phyloP scores from a whole-genome alignment of 2,888 invertebrate species.

The Euplexia lucipara region DNA sequence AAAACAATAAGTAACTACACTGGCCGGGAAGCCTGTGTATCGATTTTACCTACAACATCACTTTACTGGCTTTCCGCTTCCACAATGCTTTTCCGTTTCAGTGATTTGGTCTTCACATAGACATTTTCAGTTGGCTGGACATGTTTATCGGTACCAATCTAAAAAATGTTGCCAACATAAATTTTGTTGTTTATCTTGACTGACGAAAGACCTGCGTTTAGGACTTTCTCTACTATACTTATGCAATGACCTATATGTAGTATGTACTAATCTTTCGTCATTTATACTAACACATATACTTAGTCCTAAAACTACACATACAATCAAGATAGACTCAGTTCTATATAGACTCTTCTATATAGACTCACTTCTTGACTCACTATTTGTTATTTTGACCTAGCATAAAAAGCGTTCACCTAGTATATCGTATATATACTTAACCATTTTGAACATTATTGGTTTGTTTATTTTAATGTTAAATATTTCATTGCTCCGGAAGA shows the following conservation, averaged over 20 bases:
- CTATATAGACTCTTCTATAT: no score
- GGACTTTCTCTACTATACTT: no score
- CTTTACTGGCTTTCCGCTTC: constrained; percentile 35
- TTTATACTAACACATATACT: background rate
- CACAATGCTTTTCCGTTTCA: constrained; percentile 50
- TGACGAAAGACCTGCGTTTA: no score
- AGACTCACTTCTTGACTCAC: no score
- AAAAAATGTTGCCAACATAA: no score
- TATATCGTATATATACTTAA: background rate
- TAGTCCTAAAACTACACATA: background rate
- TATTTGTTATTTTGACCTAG: background rate
- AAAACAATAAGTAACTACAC: background rate
- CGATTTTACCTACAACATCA: constrained; percentile 40
- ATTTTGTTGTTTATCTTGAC: no score
- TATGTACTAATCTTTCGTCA: background rate
- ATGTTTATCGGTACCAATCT: constrained; percentile 14
- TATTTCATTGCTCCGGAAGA: background rate
- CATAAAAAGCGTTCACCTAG: constrained; percentile 10
- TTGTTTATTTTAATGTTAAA: constrained; percentile 33
- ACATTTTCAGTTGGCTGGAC: constrained; percentile 32
- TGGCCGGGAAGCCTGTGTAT: constrained; percentile 12
- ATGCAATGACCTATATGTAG: background rate
- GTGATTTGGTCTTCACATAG: constrained; percentile 31
- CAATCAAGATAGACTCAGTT: background rate
- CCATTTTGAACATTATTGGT: constrained; percentile 10